A percentile compares a stretch with the other conserved stretches of the same genome.
phyloP scores from a whole-genome alignment of 2,797 vertebrate genomes.

The Anas capensis region DNA sequence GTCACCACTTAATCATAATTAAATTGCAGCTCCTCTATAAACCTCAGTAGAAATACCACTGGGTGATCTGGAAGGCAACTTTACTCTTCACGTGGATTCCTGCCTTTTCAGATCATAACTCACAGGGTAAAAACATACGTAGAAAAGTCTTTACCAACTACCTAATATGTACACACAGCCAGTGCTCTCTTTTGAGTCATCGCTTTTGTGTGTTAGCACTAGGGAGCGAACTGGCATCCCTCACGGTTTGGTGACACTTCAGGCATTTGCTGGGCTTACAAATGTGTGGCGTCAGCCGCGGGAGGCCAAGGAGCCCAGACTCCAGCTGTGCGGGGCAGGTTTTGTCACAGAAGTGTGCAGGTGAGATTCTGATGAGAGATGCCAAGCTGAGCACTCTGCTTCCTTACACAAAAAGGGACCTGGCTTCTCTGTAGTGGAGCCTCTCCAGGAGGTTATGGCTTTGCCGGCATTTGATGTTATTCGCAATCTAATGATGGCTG shows the following conservation, averaged over 20 bases:
- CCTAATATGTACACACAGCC: neutral
- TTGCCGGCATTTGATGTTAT: neutral
- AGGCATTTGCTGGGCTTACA: neutral
- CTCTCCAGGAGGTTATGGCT: neutral
- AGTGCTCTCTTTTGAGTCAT: neutral
- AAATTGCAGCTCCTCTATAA: neutral
- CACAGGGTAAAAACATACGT: neutral
- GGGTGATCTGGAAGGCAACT: neutral
- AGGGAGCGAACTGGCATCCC: neutral
- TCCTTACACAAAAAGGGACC: neutral
- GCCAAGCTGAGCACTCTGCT: rapidly evolving
- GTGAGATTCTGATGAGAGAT: neutral
- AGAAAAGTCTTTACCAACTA: neutral
- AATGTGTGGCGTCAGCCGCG: neutral
- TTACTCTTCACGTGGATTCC: neutral
- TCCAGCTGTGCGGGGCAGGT: neutral
- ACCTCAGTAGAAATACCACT: neutral
- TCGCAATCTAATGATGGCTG: rapidly evolving
- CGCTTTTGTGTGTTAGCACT: neutral
- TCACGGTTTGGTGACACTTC: rapidly evolving
- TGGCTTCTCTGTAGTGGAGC: neutral
- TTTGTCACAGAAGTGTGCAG: neutral
- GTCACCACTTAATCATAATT: neutral
- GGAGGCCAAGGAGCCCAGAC: neutral
- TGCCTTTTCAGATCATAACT: neutral